Base-by-base conservation (phyloP, 1,140 invertebrate genomes). In the Trichogramma pretiosum region DNA sequence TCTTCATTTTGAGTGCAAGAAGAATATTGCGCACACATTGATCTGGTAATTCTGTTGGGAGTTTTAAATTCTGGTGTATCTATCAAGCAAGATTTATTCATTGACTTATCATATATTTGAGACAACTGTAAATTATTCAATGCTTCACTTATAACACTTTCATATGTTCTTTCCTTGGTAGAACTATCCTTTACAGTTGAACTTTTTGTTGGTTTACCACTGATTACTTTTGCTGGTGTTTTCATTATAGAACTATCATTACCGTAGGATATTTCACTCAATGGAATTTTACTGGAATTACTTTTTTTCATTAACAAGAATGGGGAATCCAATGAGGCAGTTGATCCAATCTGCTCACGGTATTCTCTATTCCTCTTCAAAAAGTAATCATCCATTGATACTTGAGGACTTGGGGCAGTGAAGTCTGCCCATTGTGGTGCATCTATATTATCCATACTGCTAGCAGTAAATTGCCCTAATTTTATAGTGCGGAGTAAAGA, bases 371-470 rank as follows among this genome's bases (percentile, higher is more conserved):
- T 54, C 10, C 34, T 22, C 4, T 24, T 41, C 0, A 63, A 58
- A 19, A 69, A 68, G 38, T 59, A 69, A 19, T 55, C 56, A 8
- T 63, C 59, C 2, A 35, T 34, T 1, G 30, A 33, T 5, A 53
- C 13, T 14, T 54, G 50, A 9, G 65, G 60, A 40, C 61, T 69
- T 0, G 42, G 24, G 2, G 44, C 54, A 38, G 18, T 38, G 17
- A 70, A 67, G 44, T 70, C 65, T 26, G 56, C 53, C 64, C 63
- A 68, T 16, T 67, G 65, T 2, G 67, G 65, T 18, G 66, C 68
- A 18, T 58, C 48, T 24, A 53, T 48, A 11, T 54, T 44, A 21
- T 55, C 62, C 63, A 65, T 64, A 10, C 35, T 51, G 14, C 16
- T 30, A 14, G 33, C 18, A 36, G 17, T 26, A 21, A 37, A n/a